These are phyloP conservation scores for Apaloderma vittatum DNA, from an alignment of 2,113 vertebrate species.

Conservation along the genomic window DNA sequence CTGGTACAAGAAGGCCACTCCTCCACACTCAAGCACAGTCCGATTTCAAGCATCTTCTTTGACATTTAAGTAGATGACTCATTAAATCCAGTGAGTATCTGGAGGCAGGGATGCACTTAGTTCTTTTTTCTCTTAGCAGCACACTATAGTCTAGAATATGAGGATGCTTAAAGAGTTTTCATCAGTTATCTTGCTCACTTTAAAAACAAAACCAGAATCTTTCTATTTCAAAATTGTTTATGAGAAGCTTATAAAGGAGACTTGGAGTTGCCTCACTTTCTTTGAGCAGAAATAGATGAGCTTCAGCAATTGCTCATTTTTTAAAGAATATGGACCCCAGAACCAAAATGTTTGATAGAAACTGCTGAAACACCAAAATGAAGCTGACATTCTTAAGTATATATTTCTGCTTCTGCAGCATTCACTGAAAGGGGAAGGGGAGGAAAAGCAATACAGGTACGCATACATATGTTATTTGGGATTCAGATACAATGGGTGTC, in stretches of 20 bases:
- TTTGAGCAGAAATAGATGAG: background rate
- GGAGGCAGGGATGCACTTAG: conserved; percentile 2
- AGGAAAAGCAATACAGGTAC: background rate
- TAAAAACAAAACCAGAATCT: background rate
- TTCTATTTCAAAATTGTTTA: background rate
- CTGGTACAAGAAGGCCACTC: background rate
- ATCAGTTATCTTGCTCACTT: background rate
- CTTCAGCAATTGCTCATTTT: background rate
- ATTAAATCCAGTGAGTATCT: background rate
- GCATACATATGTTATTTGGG: background rate
- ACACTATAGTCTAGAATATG: background rate
- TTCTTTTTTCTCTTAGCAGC: background rate
- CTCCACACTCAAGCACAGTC: background rate
- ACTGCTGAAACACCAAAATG: background rate
- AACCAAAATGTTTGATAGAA: background rate
- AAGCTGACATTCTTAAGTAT: background rate
- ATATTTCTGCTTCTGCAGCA: background rate
- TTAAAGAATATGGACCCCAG: background rate
- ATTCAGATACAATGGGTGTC: background rate
- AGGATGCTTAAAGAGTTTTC: background rate
- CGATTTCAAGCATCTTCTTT: conserved; percentile 25
- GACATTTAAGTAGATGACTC: conserved; percentile 65
- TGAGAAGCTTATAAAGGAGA: background rate
- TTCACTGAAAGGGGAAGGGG: background rate
- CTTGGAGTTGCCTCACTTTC: background rate